phyloP scores from a whole-genome alignment of 2,888 invertebrate genomes.

The Dioctria rufipes region DNA sequence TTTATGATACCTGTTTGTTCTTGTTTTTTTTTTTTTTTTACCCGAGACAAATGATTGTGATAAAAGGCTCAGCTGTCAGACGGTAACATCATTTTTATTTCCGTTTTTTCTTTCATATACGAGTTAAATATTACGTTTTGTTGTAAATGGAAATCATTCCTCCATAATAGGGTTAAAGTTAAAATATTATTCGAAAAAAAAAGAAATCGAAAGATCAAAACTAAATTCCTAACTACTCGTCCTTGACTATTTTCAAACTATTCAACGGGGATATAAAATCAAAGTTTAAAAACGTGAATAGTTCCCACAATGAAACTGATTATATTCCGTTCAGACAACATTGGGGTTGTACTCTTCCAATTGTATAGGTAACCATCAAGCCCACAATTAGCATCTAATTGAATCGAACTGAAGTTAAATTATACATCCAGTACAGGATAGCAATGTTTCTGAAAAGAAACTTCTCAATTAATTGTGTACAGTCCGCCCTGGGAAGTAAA shows the following conservation, averaged over 20 bases:
- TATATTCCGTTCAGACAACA: too few relatives aligned
- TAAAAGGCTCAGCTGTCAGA: conserved; percentile 21
- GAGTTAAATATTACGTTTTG: too few relatives aligned
- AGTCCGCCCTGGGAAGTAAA: conserved; percentile 6
- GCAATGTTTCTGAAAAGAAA: background rate
- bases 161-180: too few relatives aligned
- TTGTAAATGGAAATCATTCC: too few relatives aligned
- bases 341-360: too few relatives aligned
- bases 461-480: conserved; percentile 25
- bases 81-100: conserved; percentile 26
- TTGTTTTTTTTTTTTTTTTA: conserved; percentile 1
- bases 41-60: background rate
- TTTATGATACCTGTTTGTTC: conserved; percentile 13
- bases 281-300: too few relatives aligned
- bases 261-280: too few relatives aligned
- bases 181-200: too few relatives aligned
- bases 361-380: background rate
- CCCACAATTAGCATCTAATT: conserved; percentile 36
- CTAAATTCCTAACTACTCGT: too few relatives aligned
- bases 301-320: too few relatives aligned
- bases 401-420: conserved; percentile 21
- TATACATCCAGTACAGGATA: background rate
- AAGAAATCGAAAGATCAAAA: too few relatives aligned
- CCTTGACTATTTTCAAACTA: too few relatives aligned
- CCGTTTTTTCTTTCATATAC: background rate